Conservation (phyloP, 2,888 invertebrate species). For the Athetis lepigone region DNA sequence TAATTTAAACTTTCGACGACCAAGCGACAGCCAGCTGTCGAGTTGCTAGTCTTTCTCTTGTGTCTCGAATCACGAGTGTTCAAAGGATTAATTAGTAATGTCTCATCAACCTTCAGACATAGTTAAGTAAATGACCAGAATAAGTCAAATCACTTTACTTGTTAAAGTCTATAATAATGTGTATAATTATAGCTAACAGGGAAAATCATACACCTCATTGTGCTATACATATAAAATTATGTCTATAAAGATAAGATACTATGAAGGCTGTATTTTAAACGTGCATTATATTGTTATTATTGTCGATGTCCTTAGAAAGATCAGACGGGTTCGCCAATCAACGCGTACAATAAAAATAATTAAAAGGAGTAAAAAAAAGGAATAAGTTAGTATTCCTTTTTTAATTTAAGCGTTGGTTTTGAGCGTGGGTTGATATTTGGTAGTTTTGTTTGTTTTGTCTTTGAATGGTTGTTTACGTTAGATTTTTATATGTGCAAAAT, state of each 20-base stretch:
- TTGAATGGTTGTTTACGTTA: no score
- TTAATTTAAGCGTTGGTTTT: no score
- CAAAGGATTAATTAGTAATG: no score
- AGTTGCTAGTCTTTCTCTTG: no score
- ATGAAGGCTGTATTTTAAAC: constrained; percentile 22
- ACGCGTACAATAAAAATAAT: neutral
- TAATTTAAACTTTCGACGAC: no score
- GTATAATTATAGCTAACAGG: neutral
- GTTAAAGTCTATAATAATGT: constrained; percentile 11
- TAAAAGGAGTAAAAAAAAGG: neutral
- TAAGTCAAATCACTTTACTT: constrained; percentile 1
- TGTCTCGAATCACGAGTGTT: no score
- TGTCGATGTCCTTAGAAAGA: constrained; percentile 31
- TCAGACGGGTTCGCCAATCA: constrained; percentile 4
- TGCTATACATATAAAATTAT: neutral
- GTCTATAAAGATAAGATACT: constrained; percentile 38
- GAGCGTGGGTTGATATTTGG: no score
- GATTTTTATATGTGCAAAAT: no score
- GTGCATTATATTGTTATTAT: constrained; percentile 22
- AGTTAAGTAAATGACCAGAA: no score
- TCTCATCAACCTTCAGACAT: no score
- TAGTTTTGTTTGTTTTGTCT: no score
- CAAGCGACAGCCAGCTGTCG: no score
- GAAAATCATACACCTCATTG: constrained; percentile 18
- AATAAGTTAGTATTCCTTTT: neutral